Evolutionary conservation across 37 sponge, comb jelly and placozoan genomes (phyloP).

Genomic region (Cladorhizidae sp.): DNA sequence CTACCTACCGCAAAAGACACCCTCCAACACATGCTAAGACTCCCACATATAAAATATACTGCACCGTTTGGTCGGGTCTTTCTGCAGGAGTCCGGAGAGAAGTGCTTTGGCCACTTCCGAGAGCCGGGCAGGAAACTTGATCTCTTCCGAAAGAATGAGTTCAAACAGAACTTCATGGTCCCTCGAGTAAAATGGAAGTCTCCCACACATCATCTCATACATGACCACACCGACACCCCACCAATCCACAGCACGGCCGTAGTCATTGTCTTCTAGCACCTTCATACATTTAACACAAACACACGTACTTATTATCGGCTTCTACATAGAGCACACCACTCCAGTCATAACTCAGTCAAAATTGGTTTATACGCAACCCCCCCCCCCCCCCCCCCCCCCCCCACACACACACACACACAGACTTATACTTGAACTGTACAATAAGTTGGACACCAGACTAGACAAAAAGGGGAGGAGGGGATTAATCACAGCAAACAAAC

Average conservation of each 20-base stretch:
- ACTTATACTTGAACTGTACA: too few relatives aligned
- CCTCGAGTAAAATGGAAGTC: slow-evolving; percentile 94
- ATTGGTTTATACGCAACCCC: too few relatives aligned
- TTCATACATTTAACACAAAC: slow-evolving; percentile 3
- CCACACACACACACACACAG: too few relatives aligned
- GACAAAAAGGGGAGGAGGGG: too few relatives aligned
- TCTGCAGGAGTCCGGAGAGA: slow-evolving; percentile 83
- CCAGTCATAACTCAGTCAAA: too few relatives aligned
- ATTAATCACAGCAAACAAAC: too few relatives aligned
- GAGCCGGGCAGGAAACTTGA: slow-evolving; percentile 91
- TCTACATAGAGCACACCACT: too few relatives aligned
- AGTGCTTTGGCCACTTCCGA: slow-evolving; percentile 75
- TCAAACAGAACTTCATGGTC: slow-evolving; percentile 95
- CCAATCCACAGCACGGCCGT: slow-evolving; percentile 97
- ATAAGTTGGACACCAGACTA: too few relatives aligned
- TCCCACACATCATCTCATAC: slow-evolving; percentile 99
- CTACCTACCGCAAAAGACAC: background rate
- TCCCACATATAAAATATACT: background rate
- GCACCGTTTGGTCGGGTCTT: slow-evolving; percentile 82
- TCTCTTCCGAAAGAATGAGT: slow-evolving; percentile 82
- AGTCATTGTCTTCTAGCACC: slow-evolving; percentile 97
- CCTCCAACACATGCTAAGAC: background rate
- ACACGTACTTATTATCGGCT: too few relatives aligned
- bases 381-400: too few relatives aligned
- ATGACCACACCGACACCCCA: slow-evolving; percentile 99